Base-by-base conservation (phyloP, 2,888 invertebrate species). In the Chymomyza amoena region DNA sequence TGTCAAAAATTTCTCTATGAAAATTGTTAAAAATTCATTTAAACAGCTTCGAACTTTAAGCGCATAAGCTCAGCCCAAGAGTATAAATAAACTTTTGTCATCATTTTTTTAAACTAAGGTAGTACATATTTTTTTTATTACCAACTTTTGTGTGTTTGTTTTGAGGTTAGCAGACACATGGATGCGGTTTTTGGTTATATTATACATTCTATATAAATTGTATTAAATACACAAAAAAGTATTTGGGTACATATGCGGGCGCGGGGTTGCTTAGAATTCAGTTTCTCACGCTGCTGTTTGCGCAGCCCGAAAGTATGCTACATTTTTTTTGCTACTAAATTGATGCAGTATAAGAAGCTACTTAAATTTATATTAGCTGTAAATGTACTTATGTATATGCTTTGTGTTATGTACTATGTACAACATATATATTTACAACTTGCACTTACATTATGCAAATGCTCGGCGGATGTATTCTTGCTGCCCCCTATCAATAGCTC, bases 391-490 rank as follows among this genome's bases (percentile, higher is more conserved):
- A 32, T 32, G 6, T 28, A 6, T 28, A 4, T 28, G 6, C 28
- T 4, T n/a, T n/a, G n/a, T n/a, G n/a, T n/a, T n/a, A n/a, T n/a
- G 25, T 25, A 4, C 25, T 25, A 25, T 25, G 25, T 25, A 25
- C 25, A 25, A 25, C 39, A 32, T 39, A 32, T 7, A 56, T 18
- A 60, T 39, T 28, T 59, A 18, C n/a, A 18, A 7, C 52, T 54
- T 9, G 32, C 6, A 89, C 90, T 90, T 72, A 90, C 90, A 72
- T 79, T 84, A 70, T 85, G 81, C 66, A 90, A 67, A 77, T 83
- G 89, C 74, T 90, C 90, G 39, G 87, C 84, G 5, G 90, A 89
- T 28, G 87, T 73, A 68, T 84, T 79, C 62, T 89, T 90, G 75
- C 87, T 77, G 61, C 82, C 81, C 54, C 86, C 85, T 64, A 90